Base-by-base conservation (phyloP, 1,140 invertebrate species). In the Sycophila sp. region DNA sequence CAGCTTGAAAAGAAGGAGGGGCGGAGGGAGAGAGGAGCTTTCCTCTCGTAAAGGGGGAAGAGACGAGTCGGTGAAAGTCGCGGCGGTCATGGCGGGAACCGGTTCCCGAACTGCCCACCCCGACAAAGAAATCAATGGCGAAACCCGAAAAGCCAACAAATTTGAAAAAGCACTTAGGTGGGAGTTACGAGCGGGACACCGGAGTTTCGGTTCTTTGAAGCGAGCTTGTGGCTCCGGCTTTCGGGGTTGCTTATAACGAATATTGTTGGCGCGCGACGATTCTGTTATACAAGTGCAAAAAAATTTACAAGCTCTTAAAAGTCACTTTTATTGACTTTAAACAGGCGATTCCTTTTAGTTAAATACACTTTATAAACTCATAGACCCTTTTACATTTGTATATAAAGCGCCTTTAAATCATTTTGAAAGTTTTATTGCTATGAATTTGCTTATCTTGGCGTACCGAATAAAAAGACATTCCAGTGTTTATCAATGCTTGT, bases 141-240 rank as follows among this genome's bases (percentile, higher is more conserved):
- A 60, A 55, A 49, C 15, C 13, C n/a, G 28, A 67, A 59, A 47
- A 60, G 55, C 56, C 40, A 51, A 53, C 56, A 62, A 69, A 55
- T 55, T 63, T 26, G 26, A 26, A 53, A 69, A 60, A 56, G 15
- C 58, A 42, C 47, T 69, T 69, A 22, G 6, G 2, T 17, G 3
- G 4, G 28, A 63, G 45, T 69, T 69, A 55, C 26, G 38, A 56
- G 11, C 22, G 17, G 40, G 17, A 42, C 15, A 56, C 36, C 45
- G 60, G 11, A 15, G 26, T 55, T 42, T 42, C 34, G 17, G 28
- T 28, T 40, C 28, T 15, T 30, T 40, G 22, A n/a, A 51, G 32
- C 30, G 11, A 3, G 6, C 2, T 24, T 36, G 17, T 22, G 13
- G 55, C 56, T n/a, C n/a, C 19, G 30, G 59, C 38, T 36, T 59